Percentiles rank a stretch among this genome's conserved stretches.
phyloP scores from a whole-genome alignment of 2,113 vertebrate genomes.

The Probosciger aterrimus region DNA sequence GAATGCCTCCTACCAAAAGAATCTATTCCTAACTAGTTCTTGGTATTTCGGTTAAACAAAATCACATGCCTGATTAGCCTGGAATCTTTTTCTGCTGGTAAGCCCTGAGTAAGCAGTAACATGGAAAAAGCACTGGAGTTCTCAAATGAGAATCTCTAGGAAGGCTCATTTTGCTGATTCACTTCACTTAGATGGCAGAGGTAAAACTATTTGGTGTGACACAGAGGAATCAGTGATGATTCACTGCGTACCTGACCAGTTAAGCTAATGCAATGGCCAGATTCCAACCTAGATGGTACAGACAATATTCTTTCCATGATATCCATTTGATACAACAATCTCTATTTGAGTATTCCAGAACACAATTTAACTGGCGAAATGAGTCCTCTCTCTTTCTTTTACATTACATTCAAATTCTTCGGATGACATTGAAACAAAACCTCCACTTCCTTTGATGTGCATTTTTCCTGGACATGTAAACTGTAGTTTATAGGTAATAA shows the following conservation, averaged over 20 bases:
- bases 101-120: not conserved
- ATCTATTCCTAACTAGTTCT: conserved; percentile 8
- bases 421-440: not conserved
- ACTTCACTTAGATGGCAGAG: not conserved
- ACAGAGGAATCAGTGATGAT: not conserved
- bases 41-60: not conserved
- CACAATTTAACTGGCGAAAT: not conserved
- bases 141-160: not conserved
- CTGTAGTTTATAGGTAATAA: not conserved
- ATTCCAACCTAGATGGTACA: not conserved
- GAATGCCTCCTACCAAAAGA: not conserved
- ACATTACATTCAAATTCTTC: not conserved
- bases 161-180: not conserved
- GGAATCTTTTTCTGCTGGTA: not conserved
- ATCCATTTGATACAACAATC: not conserved
- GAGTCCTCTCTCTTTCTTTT: not conserved
- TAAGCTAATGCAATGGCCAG: not conserved
- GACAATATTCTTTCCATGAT: not conserved
- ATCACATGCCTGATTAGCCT: conserved; percentile 25
- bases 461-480: not conserved
- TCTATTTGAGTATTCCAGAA: not conserved
- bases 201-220: not conserved
- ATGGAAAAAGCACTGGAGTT: not conserved
- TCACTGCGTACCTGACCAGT: not conserved
- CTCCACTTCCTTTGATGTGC: not conserved